Base-by-base conservation (phyloP, 1,140 invertebrate species). In the Steinernema khuongi region DNA sequence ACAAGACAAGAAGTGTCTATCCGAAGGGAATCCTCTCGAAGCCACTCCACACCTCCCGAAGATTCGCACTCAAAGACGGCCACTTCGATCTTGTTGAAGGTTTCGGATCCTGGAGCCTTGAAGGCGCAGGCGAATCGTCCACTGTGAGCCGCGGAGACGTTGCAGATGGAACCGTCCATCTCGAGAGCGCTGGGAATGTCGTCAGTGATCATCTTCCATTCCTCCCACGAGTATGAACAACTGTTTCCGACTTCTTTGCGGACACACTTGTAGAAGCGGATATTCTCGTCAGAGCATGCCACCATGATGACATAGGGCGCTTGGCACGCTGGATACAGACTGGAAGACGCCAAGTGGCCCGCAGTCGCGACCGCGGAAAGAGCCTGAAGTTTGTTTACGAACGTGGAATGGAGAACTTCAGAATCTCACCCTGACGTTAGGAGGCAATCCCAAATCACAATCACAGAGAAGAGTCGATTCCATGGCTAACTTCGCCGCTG, bases 61-160 rank as follows among this genome's bases (percentile, higher is more conserved):
- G 94, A 96, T 88, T 99, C 96, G 86, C 96, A 99, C 86, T 99
- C 96, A 87, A 96, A 98, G 76, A 99, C 96, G n/a, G 93, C 93
- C 1, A 99, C 93, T 82, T 86, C 93, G 0, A 97, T 89, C 0
- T 91, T 90, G 83, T 92, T 91, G 30, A 74, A 83, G 80, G 41
- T 79, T 74, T 73, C 84, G 80, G 71, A 11, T 83, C 74, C 76
- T 80, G 43, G 83, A 18, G 81, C 92, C 83, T 95, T 94, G 85
- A 96, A 99, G 0, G 95, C 96, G 85, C 94, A 94, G 0, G 96
- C 95, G 67, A 99, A 92, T 26, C 96, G 89, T 0, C 96, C 96
- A 78, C 93, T 96, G 86, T 98, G 98, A 0, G 96, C 96, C 73
- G 94, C 95, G 79, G 85, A 77, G 32, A 84, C 74, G 28, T 44